Base-by-base conservation (phyloP, 2,113 vertebrate species). In the Plecotus auritus region DNA sequence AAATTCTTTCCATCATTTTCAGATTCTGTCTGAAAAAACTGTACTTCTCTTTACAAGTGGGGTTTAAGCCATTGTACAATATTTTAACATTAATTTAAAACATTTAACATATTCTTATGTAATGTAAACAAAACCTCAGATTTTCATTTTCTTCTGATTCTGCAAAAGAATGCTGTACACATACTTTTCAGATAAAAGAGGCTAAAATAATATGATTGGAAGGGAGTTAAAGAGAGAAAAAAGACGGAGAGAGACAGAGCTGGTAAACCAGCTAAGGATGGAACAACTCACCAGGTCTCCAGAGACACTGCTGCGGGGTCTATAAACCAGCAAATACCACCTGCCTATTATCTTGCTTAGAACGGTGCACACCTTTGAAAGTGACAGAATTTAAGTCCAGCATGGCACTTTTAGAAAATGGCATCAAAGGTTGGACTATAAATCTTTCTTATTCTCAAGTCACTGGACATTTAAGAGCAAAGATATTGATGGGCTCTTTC, bases 401-500 rank as follows among this genome's bases (percentile, higher is more conserved):
- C 84, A 20, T 72, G 95, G 96, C 66, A 84, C 81, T 93, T 93
- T 42, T 59, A 92, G 64, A 95, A 97, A 97, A 97, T 3, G 5
- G 74, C 96, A 96, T 54, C 72, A 96, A 97, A 97, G 74, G 90
- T 30, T 95, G 59, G 30, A 10, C 91, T 14, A 78, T 95, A 97
- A 97, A 97, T 96, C 87, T 93, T 90, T 56, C 40, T 93, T 89
- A 95, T 94, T 97, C 84, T 96, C 95, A 51, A 95, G 8, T 32
- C 95, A 95, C 37, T 87, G 56, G n/a, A 45, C 49, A 93, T 89
- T 95, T 97, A 95, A 82, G 98, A 94, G 90, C 69, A 89, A 90
- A 94, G 67, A 96, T 97, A 96, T 4, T 49, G 56, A 95, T 98
- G 85, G 93, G 95, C 92, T 96, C 61, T 94, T 78, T 97, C 96